Evolutionary conservation across 2,113 vertebrate genomes (phyloP).

Genomic region (Pluvialis apricaria): DNA sequence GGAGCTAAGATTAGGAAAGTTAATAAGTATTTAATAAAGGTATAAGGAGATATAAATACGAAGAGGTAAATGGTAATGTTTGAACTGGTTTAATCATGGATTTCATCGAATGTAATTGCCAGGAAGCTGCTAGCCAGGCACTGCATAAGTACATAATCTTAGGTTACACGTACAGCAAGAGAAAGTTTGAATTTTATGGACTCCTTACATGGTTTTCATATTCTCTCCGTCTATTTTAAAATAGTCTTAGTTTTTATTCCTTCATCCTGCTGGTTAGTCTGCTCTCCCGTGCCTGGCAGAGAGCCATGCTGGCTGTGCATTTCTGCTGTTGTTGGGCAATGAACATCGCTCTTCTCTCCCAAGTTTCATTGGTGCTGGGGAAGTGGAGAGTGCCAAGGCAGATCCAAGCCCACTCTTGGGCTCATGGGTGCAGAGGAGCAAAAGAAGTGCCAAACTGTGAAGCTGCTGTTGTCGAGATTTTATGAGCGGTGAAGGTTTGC

Average conservation of each 20-base stretch:
- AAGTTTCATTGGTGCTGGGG: neutral
- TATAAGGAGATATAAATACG: constrained; percentile 1
- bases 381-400: neutral
- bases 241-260: neutral
- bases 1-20: constrained; percentile 1
- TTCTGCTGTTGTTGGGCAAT: neutral
- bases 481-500: fast-evolving
- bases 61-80: neutral
- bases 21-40: constrained; percentile 32
- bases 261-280: neutral
- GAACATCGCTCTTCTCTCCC: neutral
- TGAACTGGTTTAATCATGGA: constrained; percentile 8
- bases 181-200: neutral
- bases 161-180: neutral
- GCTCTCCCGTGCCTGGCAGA: neutral
- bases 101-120: neutral
- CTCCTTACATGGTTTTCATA: neutral
- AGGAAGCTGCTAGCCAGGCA: neutral
- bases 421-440: neutral
- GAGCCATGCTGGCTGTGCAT: fast-evolving
- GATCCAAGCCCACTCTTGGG: neutral
- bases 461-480: neutral
- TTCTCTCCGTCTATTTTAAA: neutral
- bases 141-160: neutral
- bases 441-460: neutral